These are phyloP conservation scores for Lypha dubia DNA, from an alignment of 2,888 invertebrate genomes.

Conservation along the genomic window DNA sequence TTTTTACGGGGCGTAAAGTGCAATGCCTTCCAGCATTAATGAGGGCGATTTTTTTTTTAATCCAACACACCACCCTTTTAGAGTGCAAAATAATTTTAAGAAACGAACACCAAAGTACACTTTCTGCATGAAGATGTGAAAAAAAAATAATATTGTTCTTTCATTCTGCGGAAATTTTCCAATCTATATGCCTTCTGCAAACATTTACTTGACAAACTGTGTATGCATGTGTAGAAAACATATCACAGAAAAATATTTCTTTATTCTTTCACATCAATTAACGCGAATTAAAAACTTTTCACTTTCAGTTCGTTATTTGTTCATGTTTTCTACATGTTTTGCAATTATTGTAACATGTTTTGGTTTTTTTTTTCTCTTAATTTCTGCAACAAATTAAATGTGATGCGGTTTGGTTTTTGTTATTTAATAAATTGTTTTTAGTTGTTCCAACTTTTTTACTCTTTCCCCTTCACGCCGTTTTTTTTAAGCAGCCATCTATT, in stretches of 20 bases:
- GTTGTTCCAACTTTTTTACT: not conserved
- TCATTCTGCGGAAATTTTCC: too few species aligned
- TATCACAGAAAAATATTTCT: not conserved
- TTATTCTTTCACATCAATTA: conserved; percentile 48
- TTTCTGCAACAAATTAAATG: conserved; percentile 19
- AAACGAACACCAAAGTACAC: too few species aligned
- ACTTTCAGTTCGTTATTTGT: conserved; percentile 2
- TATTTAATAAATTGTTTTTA: conserved; percentile 34
- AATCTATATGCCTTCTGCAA: not conserved
- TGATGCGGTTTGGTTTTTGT: conserved; percentile 20
- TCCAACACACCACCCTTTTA: too few species aligned
- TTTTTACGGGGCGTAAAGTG: too few species aligned
- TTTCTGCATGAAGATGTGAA: too few species aligned
- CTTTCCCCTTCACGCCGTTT: not conserved
- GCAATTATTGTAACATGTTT: conserved; percentile 2
- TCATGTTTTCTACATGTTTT: not conserved
- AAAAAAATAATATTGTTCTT: too few species aligned
- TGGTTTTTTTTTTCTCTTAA: too few species aligned
- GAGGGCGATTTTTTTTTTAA: too few species aligned
- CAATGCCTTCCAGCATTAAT: too few species aligned
- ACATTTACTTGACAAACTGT: not conserved
- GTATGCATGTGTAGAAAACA: not conserved
- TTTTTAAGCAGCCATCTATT: conserved; percentile 9
- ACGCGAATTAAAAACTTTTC: conserved; percentile 50
- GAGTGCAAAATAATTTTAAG: too few species aligned